Percentiles rank a stretch among this genome's conserved stretches.
Evolutionary conservation across 2,113 vertebrate genomes (phyloP).

Genomic region (Theristicus caerulescens): DNA sequence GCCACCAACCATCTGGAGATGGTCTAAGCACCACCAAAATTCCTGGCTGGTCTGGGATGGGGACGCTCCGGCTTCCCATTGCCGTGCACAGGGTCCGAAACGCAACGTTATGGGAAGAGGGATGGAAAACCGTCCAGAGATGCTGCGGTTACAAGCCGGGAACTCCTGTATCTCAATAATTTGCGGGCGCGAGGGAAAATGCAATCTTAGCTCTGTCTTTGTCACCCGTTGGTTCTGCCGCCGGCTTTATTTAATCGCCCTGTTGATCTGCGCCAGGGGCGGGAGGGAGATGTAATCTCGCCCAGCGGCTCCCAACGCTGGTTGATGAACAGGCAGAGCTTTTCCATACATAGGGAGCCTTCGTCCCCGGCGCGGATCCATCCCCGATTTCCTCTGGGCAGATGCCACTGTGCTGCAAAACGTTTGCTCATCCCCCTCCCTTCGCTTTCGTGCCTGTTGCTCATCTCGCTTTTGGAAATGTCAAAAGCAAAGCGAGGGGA

Average conservation of each 20-base stretch:
- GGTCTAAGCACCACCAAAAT: background rate
- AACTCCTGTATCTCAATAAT: background rate
- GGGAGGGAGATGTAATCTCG: background rate
- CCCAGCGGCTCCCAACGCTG: background rate
- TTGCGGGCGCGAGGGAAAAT: fast-evolving
- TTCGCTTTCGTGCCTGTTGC: background rate
- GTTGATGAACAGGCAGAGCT: background rate
- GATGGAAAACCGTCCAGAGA: background rate
- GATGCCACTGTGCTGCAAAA: background rate
- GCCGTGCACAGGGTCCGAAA: background rate
- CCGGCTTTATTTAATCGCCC: background rate
- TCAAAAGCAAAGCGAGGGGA: background rate
- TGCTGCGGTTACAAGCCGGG: background rate
- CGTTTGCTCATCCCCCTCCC: background rate
- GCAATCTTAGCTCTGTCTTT: background rate
- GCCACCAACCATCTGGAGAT: background rate
- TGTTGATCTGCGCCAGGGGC: fast-evolving
- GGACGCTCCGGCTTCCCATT: background rate
- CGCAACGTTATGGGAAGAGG: fast-evolving
- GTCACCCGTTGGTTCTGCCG: background rate
- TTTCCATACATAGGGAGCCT: fast-evolving
- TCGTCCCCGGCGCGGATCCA: fast-evolving
- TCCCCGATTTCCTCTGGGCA: background rate
- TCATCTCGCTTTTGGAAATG: background rate
- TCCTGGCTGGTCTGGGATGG: background rate